phyloP scores from a whole-genome alignment of 2,113 vertebrate species.

The Dicerorhinus sumatrensis region DNA sequence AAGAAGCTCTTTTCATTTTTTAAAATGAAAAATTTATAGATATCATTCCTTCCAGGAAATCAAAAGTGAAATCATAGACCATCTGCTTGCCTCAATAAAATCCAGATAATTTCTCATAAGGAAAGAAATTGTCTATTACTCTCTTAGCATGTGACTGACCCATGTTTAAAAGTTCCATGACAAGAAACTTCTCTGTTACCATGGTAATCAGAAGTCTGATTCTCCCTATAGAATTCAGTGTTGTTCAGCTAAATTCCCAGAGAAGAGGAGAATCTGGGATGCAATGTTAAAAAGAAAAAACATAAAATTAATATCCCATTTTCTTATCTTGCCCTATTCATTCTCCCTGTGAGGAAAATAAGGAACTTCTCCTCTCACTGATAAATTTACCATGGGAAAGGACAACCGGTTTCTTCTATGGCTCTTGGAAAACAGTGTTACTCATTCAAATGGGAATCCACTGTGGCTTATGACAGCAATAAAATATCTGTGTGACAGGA shows the following conservation, averaged over 20 bases:
- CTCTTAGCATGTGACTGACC: background rate
- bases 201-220: background rate
- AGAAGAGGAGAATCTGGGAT: background rate
- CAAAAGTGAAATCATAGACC: conserved; percentile 5
- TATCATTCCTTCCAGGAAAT: background rate
- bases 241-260: background rate
- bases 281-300: background rate
- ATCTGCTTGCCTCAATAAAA: background rate
- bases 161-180: background rate
- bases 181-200: background rate
- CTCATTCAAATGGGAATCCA: background rate
- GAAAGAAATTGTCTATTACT: background rate
- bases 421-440: background rate
- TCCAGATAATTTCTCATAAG: background rate
- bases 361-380: background rate
- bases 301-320: background rate
- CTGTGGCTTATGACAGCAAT: background rate
- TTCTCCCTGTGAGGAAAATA: background rate
- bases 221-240: background rate
- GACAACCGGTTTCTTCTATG: background rate
- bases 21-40: background rate
- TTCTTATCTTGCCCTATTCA: background rate
- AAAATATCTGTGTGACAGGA: background rate
- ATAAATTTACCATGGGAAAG: background rate
- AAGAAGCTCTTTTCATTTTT: background rate